Evolutionary conservation across 30 jellyfish, hydroid and myxozoan genomes (phyloP).

Genomic region (Aurelia sp.): DNA sequence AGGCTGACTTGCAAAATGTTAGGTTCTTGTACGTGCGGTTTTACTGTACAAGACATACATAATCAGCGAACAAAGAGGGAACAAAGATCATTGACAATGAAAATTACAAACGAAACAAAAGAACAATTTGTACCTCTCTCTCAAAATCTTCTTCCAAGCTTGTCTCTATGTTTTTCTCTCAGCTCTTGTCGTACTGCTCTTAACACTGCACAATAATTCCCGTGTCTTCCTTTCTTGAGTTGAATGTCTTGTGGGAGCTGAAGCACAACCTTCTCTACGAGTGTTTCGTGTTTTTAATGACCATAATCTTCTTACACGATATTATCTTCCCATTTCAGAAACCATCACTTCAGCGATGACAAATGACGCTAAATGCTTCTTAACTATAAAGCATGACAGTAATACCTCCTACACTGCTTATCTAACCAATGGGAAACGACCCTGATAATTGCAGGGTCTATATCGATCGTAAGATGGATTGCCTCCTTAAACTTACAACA

Average conservation of each 20-base stretch:
- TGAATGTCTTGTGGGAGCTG: conserved; percentile 1
- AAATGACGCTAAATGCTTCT: conserved; percentile 38
- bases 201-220: background rate
- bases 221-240: background rate
- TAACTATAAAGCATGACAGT: conserved; percentile 9
- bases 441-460: too few species aligned
- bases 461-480: too few species aligned
- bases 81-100: too few species aligned
- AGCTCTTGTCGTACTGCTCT: background rate
- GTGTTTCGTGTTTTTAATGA: conserved; percentile 37
- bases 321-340: conserved; percentile 35
- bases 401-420: conserved; percentile 44
- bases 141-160: too few species aligned
- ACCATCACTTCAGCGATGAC: conserved; percentile 62
- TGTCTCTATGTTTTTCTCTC: background rate
- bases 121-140: too few species aligned
- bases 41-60: too few species aligned
- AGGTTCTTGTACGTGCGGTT: too few species aligned
- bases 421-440: conserved; percentile 10
- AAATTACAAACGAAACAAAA: too few species aligned
- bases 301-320: conserved; percentile 53
- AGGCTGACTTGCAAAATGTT: too few species aligned
- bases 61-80: too few species aligned
- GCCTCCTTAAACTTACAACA: too few species aligned
- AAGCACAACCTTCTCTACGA: conserved; percentile 23